These are phyloP conservation scores for Odocoileus hemionus DNA, from an alignment of 2,113 vertebrate genomes.

Conservation along the genomic window DNA sequence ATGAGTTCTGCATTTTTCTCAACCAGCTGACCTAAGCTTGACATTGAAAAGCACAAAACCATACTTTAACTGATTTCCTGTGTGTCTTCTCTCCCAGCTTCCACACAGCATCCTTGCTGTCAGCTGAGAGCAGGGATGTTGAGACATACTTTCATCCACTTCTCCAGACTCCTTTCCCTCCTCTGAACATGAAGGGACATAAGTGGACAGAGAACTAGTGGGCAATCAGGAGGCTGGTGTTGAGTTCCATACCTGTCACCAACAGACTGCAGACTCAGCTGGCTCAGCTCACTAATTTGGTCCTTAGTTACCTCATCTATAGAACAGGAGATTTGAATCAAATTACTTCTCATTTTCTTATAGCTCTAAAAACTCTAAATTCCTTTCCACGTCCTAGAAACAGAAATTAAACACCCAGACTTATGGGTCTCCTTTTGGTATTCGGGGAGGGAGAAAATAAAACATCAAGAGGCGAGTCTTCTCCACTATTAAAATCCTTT, in stretches of 20 bases:
- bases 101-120: neutral
- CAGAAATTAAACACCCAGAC: slow-evolving; percentile 35
- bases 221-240: neutral
- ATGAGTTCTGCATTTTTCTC: slow-evolving; percentile 76
- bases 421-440: slow-evolving; percentile 25
- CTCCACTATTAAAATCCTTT: neutral
- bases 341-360: neutral
- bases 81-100: neutral
- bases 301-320: neutral
- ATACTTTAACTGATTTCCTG: slow-evolving; percentile 14
- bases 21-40: slow-evolving; percentile 65
- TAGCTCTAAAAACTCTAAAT: slow-evolving; percentile 19
- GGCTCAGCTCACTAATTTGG: neutral
- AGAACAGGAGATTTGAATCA: neutral
- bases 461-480: slow-evolving; percentile 19
- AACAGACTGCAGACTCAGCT: neutral
- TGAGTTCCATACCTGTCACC: neutral
- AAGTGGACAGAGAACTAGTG: neutral
- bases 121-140: neutral
- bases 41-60: slow-evolving; percentile 19
- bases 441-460: slow-evolving; percentile 30
- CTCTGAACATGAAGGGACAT: neutral
- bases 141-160: neutral
- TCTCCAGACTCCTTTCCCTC: neutral
- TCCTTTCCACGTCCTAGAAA: slow-evolving; percentile 36